Base-by-base conservation (phyloP, 2,797 vertebrate genomes). In the Onychomys leucogaster region DNA sequence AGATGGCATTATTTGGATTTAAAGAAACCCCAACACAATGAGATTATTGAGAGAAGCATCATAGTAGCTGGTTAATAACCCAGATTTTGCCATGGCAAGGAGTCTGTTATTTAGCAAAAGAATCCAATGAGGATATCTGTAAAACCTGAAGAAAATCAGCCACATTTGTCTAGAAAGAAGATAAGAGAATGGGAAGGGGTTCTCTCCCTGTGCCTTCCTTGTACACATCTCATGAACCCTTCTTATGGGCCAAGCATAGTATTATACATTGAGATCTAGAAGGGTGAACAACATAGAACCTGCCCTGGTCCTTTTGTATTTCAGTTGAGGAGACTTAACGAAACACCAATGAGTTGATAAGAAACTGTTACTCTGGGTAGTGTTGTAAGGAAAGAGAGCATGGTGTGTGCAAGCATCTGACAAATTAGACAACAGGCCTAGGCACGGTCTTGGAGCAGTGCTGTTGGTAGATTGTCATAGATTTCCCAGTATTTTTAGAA, bases 371-470 rank as follows among this genome's bases (percentile, higher is more conserved):
- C 11, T 10, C 6, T 29, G 14, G 8, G 8, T 52, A 69, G n/a
- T 63, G 32, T 12, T 61, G 13, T 12, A 6, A 61, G 23, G 49
- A 55, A 55, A 67, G 21, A 27, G 34, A 73, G 9, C 4, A 0
- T 0, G 1, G 12, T 19, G 21, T 25, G 6, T 5, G 29, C 0
- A 14, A 32, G 10, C n/a, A 14, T 85, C 2, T 55, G 21, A 5
- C n/a, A 63, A 49, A 65, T 77, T 65, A 85, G 29, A 41, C 12
- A 43, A 9, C 12, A n/a, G 57, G 6, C 29, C 27, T 21, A 11
- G 1, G n/a, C 5, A 14, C 23, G 17, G 34, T 16, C 89, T 29
- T 27, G 46, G 57, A 61, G 41, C 71, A 78, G 1, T 14, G 14
- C 23, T 37, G 6, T 65, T 12, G 10, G 16, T 17, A 19, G 32